Conservation (phyloP, 2,888 invertebrate genomes). For the Sturmia bella region DNA sequence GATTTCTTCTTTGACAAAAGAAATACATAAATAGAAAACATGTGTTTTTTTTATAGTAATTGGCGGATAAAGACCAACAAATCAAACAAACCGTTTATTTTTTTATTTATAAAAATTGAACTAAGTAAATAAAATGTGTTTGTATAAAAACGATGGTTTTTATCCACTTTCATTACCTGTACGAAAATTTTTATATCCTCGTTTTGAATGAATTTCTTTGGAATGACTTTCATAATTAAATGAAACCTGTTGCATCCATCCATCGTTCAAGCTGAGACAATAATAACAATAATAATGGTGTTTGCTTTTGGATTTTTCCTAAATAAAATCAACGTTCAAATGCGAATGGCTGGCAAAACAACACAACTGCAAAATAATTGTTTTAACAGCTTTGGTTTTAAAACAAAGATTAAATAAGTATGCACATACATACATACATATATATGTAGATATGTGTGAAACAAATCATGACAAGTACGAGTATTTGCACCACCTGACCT, state of each 20-base stretch:
- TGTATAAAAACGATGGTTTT: not conserved
- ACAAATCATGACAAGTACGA: slow-evolving; percentile 12
- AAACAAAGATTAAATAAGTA: not conserved
- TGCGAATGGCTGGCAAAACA: not conserved
- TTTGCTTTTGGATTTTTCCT: slow-evolving; percentile 9
- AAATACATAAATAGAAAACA: no score
- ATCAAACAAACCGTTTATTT: not conserved
- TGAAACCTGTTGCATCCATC: slow-evolving; percentile 46
- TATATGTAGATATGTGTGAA: not conserved
- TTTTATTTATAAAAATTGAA: not conserved
- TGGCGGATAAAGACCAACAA: not conserved
- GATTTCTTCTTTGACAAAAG: no score
- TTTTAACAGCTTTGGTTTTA: slow-evolving; percentile 27
- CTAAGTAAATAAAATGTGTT: not conserved
- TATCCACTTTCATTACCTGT: slow-evolving; percentile 39
- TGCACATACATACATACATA: not conserved
- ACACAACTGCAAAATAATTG: not conserved
- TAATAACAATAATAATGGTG: slow-evolving; percentile 3
- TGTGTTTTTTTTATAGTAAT: no score
- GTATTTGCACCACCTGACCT: slow-evolving; percentile 6
- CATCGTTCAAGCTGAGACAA: slow-evolving; percentile 19
- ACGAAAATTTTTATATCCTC: slow-evolving; percentile 53
- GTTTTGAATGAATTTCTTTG: slow-evolving; percentile 46
- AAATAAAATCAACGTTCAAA: slow-evolving; percentile 14
- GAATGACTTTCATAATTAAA: slow-evolving; percentile 52